Evolutionary conservation across 37 sponge, comb jelly and placozoan species (phyloP), one percentile per base, ranked within the genome.

Genomic region (Ianthella basta): DNA sequence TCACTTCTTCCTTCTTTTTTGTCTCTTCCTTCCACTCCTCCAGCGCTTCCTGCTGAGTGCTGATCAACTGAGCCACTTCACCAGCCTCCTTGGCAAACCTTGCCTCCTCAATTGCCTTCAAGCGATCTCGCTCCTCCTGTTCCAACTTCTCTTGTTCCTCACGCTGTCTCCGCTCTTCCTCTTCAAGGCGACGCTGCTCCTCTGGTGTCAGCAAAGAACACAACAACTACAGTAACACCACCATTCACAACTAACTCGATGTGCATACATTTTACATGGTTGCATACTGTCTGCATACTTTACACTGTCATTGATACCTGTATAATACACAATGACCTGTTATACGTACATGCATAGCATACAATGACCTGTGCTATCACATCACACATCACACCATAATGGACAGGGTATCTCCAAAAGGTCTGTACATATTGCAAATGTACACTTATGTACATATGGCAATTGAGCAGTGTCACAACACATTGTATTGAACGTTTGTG

Each of bases 1-100:
- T 44, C 50, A 93, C 93, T 86, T 93, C 64, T 34, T 56, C 59
- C 41, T 84, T 66, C 23, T 84, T 30, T 65, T 29, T 35, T n/a
- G 64, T 38, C 40, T 87, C 77, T 16, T 50, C 61, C 40, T 80
- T 93, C 93, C 93, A 93, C 20, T 68, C 37, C 4, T 80, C 63
- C 8, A 93, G 66, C 23, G 66, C 41, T 0, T 56, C 68, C 0
- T 41, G 18, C 23, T 87, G 80, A 24, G 30, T 10, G 1, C 50
- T 53, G 21, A 79, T 37, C 14, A 84, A 21, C 14, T 40, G 39
- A 19, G 70, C 56, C 57, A 87, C 24, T 27, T 50, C 56, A 19
- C 21, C 70, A 4, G 82, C 84, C 69, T 89, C 88, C 54, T 82
- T 80, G 0, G 66, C 32, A 56, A 93, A 89, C 23, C 90, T 70